Percentiles rank a stretch among this genome's conserved stretches.
These are phyloP conservation scores for Chrysaora quinquecirrha DNA, from an alignment of 30 jellyfish, hydroid and myxozoan species.

Conservation along the genomic window DNA sequence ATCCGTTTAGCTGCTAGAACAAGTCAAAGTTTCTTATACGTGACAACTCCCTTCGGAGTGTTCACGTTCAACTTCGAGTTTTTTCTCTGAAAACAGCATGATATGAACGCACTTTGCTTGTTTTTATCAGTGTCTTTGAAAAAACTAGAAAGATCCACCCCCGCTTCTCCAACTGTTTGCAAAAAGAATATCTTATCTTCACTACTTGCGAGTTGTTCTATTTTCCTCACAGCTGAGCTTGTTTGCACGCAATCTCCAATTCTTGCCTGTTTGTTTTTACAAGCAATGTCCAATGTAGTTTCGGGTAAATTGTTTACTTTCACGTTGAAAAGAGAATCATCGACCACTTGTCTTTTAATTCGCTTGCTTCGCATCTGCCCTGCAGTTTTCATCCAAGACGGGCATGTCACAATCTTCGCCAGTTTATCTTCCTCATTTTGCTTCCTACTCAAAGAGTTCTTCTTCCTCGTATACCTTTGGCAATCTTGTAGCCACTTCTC, in stretches of 20 bases:
- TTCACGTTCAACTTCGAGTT: background rate
- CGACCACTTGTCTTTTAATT: background rate
- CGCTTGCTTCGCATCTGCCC: slow-evolving; percentile 26
- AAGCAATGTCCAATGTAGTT: no score
- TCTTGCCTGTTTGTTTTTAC: no score
- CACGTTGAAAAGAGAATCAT: background rate
- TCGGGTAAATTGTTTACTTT: background rate
- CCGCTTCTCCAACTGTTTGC: background rate
- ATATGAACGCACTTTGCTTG: background rate
- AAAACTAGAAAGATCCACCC: background rate
- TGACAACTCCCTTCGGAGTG: no score
- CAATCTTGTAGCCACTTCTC: slow-evolving; percentile 45
- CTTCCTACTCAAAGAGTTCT: background rate
- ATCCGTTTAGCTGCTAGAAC: no score
- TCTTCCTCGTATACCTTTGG: slow-evolving; percentile 4
- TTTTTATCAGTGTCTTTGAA: background rate
- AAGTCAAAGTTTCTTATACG: no score
- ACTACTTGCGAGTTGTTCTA: background rate
- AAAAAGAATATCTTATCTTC: background rate
- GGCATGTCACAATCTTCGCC: background rate
- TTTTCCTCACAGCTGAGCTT: background rate
- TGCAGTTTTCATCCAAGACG: slow-evolving; percentile 68
- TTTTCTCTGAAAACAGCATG: background rate
- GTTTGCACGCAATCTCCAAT: background rate
- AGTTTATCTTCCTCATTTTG: background rate